A percentile compares a stretch with the other conserved stretches of the same genome.
Evolutionary conservation across 2,113 vertebrate species (phyloP).

Genomic region (Tamias sibiricus): DNA sequence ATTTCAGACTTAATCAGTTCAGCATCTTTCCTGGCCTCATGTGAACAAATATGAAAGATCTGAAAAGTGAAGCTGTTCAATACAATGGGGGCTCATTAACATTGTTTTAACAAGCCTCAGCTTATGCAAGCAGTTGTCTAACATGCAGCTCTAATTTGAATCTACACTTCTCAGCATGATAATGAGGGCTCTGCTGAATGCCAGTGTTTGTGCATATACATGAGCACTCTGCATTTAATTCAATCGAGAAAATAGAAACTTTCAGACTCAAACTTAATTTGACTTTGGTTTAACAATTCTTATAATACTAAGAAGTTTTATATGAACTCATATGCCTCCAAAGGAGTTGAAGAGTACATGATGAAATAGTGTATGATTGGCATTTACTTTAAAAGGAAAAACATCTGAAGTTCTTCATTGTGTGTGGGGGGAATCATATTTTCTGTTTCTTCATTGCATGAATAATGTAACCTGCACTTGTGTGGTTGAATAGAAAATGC

Average conservation of each 20-base stretch:
- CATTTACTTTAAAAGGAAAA: slow-evolving; percentile 22
- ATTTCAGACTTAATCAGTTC: slow-evolving; percentile 73
- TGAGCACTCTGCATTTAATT: slow-evolving; percentile 16
- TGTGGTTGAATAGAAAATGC: background rate
- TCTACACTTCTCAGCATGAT: slow-evolving; percentile 64
- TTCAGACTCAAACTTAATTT: background rate
- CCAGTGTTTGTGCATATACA: slow-evolving; percentile 65
- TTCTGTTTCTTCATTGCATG: background rate
- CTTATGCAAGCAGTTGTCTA: slow-evolving; percentile 63
- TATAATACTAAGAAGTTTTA: background rate
- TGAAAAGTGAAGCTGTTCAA: slow-evolving; percentile 57
- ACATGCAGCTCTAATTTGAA: slow-evolving; percentile 73
- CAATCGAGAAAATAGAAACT: slow-evolving; percentile 55
- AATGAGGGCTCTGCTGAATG: slow-evolving; percentile 58
- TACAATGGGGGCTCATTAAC: slow-evolving; percentile 78
- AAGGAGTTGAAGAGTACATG: background rate
- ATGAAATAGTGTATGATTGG: background rate
- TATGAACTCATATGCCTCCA: background rate
- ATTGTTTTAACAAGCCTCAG: slow-evolving; percentile 72
- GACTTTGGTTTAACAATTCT: slow-evolving; percentile 15
- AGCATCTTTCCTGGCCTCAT: slow-evolving; percentile 57
- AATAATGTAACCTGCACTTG: background rate
- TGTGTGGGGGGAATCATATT: background rate
- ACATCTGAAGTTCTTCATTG: background rate
- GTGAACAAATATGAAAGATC: slow-evolving; percentile 73